phyloP scores from a whole-genome alignment of 2,888 invertebrate genomes.

The Eupeodes luniger region DNA sequence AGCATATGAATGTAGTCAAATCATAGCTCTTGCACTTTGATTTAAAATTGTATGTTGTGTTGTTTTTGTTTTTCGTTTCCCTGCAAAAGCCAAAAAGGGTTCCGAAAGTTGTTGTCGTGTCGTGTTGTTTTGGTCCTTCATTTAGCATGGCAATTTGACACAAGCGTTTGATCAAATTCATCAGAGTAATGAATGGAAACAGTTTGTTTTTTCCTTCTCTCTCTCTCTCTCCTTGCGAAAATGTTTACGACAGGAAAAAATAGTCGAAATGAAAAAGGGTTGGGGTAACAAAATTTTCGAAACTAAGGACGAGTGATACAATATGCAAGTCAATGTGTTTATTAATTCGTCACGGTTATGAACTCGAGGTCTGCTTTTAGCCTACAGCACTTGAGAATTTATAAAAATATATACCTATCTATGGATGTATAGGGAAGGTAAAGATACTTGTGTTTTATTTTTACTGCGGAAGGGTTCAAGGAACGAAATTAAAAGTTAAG shows the following conservation, averaged over 20 bases:
- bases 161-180: constrained; percentile 58
- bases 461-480: constrained; percentile 40
- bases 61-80: not conserved
- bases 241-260: constrained; percentile 13
- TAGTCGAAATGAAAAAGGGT: constrained; percentile 14
- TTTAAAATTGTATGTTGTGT: constrained; percentile 23
- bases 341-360: constrained; percentile 74
- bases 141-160: constrained; percentile 58
- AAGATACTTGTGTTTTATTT: constrained; percentile 6
- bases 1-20: constrained; percentile 26
- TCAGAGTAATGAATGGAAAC: constrained; percentile 45
- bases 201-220: constrained; percentile 5
- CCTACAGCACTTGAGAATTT: constrained; percentile 47
- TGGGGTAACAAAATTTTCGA: not conserved
- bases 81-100: constrained; percentile 27
- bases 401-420: not conserved
- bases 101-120: constrained; percentile 11
- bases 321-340: constrained; percentile 70
- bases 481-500: constrained; percentile 75
- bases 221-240: not conserved
- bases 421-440: not conserved
- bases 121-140: constrained; percentile 13
- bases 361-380: constrained; percentile 48
- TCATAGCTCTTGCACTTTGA: constrained; percentile 57
- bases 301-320: constrained; percentile 18